phyloP scores from a whole-genome alignment of 2,888 invertebrate species.

The Latrodectus elegans region DNA sequence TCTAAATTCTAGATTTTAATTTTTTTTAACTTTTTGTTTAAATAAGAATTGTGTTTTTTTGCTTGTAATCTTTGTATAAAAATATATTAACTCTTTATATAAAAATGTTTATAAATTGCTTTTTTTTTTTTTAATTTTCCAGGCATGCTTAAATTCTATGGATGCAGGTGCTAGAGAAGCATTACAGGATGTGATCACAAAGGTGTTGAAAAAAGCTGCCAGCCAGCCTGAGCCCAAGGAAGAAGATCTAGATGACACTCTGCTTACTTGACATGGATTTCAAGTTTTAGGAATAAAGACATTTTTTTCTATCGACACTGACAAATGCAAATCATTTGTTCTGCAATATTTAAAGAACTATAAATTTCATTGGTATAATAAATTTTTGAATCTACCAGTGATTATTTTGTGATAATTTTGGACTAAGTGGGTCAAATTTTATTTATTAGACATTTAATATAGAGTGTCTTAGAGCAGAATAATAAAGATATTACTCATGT shows the following conservation, averaged over 20 bases:
- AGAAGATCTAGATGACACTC: conserved; percentile 93
- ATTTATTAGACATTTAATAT: too few species aligned
- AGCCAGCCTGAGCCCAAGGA: conserved; percentile 88
- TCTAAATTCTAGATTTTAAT: too few species aligned
- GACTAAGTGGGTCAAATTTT: too few species aligned
- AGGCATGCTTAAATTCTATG: conserved; percentile 84
- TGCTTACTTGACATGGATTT: conserved; percentile 82
- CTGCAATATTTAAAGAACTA: conserved; percentile 18
- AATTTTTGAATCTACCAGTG: conserved; percentile 47
- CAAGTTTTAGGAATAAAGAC: conserved; percentile 36
- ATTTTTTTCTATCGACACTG: conserved; percentile 16
- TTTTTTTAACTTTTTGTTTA: too few species aligned
- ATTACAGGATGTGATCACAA: conserved; percentile 89
- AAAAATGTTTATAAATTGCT: too few species aligned
- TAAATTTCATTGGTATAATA: conserved; percentile 53
- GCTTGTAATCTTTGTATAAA: too few species aligned
- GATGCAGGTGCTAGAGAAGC: conserved; percentile 93
- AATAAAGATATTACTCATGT: too few species aligned
- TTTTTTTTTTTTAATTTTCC: conserved; percentile 5
- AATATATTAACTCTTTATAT: too few species aligned
- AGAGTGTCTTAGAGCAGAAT: too few species aligned
- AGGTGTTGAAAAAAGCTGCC: conserved; percentile 87
- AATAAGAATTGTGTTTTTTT: too few species aligned
- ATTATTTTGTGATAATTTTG: neutral
- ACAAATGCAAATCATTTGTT: neutral